These are phyloP conservation scores for Camponotus pennsylvanicus DNA, from an alignment of 1,140 invertebrate species.

Conservation along the genomic window DNA sequence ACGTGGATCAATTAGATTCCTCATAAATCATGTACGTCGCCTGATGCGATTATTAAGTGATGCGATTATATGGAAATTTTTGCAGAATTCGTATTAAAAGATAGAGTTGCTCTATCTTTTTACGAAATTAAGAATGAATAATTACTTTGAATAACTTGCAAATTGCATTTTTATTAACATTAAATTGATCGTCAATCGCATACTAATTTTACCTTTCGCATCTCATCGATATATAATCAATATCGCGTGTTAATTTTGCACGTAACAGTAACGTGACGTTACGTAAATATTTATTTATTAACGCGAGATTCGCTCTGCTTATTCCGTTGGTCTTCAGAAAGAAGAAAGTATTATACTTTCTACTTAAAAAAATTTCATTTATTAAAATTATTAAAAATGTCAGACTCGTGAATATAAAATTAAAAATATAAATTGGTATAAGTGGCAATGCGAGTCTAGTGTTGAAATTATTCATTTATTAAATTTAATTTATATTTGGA, in stretches of 20 bases:
- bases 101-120: not conserved
- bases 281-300: conserved; percentile 47
- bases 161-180: not conserved
- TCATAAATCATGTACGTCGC: not conserved
- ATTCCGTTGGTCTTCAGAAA: not conserved
- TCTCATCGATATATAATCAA: conserved; percentile 55
- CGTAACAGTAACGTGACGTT: conserved; percentile 39
- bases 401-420: too few species aligned
- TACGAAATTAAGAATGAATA: not conserved
- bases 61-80: conserved; percentile 2
- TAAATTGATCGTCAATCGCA: conserved; percentile 12
- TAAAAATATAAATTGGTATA: too few species aligned
- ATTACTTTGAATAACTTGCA: not conserved
- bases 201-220: conserved; percentile 19
- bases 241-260: conserved; percentile 59
- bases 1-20: not conserved
- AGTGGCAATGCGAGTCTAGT: too few species aligned
- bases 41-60: not conserved
- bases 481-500: not conserved
- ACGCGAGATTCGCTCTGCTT: conserved; percentile 11
- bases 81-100: not conserved
- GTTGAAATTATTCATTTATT: not conserved
- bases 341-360: not conserved
- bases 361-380: not conserved
- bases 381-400: too few species aligned